Evolutionary conservation across 2,113 vertebrate species (phyloP).

Genomic region (Antechinus stuartii): DNA sequence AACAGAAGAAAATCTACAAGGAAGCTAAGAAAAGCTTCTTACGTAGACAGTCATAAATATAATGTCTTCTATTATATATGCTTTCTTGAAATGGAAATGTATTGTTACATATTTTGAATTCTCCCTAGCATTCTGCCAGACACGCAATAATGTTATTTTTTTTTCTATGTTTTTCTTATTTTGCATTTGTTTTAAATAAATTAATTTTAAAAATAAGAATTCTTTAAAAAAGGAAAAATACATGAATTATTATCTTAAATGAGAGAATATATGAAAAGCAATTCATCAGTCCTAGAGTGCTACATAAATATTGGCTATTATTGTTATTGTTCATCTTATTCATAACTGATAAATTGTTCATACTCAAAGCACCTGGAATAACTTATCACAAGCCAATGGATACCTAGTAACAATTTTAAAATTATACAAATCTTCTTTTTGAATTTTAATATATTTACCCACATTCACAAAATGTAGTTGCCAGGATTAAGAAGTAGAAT

Average conservation of each 20-base stretch:
- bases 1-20: too few relatives aligned
- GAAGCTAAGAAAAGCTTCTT: too few relatives aligned
- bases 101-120: too few relatives aligned
- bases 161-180: too few relatives aligned
- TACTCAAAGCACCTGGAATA: background rate
- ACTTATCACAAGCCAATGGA: background rate
- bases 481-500: background rate
- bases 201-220: too few relatives aligned
- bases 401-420: background rate
- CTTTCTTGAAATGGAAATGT: too few relatives aligned
- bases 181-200: too few relatives aligned
- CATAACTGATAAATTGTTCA: background rate
- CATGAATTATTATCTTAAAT: background rate
- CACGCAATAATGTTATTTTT: too few relatives aligned
- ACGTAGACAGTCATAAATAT: too few relatives aligned
- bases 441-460: background rate
- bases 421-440: background rate
- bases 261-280: background rate
- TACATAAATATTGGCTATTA: background rate
- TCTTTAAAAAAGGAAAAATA: background rate
- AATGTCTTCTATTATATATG: too few relatives aligned
- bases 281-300: background rate
- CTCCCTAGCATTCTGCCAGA: too few relatives aligned
- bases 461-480: background rate
- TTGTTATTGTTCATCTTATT: background rate